Conservation (phyloP, 2,113 vertebrate species). For the Rissa tridactyla region DNA sequence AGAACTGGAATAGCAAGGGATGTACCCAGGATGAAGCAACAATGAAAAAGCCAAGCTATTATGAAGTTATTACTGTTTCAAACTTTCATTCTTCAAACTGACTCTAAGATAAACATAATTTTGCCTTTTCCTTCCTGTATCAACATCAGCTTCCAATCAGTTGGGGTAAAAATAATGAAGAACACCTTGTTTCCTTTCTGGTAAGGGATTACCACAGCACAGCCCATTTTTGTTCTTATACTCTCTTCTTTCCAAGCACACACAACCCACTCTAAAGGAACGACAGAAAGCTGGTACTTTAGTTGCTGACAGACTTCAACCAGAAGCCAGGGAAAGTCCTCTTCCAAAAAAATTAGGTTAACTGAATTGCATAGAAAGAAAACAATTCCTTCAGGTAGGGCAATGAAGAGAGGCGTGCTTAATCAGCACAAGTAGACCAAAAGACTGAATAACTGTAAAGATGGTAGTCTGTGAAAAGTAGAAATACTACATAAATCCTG, state of each 20-base stretch:
- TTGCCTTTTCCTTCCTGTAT: neutral
- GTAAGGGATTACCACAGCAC: neutral
- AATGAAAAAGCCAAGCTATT: neutral
- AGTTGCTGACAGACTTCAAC: rapidly evolving
- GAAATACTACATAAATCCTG: neutral
- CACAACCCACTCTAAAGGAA: neutral
- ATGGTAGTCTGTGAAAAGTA: neutral
- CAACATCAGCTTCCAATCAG: neutral
- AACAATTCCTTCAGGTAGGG: neutral
- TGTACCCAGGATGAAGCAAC: neutral
- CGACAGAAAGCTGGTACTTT: neutral
- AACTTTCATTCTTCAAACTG: neutral
- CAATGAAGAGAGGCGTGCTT: neutral
- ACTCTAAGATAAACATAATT: neutral
- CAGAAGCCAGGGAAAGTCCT: neutral
- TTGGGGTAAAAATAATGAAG: neutral
- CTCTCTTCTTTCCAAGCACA: neutral
- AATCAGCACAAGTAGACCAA: neutral
- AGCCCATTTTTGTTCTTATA: neutral
- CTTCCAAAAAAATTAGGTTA: neutral
- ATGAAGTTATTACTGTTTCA: neutral
- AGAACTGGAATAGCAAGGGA: neutral
- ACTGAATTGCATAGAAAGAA: neutral
- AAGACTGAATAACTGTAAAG: neutral
- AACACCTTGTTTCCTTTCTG: neutral